Base-by-base conservation (phyloP, 37 sponge, comb jelly and placozoan species). In the Cliona cf. orientalis region DNA sequence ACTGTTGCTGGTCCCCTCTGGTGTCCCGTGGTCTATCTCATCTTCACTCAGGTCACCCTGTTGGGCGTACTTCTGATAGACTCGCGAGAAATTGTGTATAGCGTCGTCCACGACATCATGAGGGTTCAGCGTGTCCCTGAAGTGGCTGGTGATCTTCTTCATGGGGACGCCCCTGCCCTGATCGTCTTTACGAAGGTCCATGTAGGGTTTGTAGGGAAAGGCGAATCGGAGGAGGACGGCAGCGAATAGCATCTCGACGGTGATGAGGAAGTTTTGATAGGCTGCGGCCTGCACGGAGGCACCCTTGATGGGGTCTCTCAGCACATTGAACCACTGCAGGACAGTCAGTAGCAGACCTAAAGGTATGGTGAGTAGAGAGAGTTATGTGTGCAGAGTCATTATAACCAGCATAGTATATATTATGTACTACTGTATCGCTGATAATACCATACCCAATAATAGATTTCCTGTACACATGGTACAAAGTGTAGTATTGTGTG, bases 261-360 rank as follows among this genome's bases (percentile, higher is more conserved):
- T 91, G 76, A 99, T 92, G 73, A 99, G 79, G 71, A 99, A 99
- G 78, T 95, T 97, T 70, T 99, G 99, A 64, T 96, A 88, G 34
- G 93, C 93, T 66, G 94, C 81, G 14, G 93, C 71, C 17, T 42
- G 35, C 2, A 76, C 55, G n/a, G 82, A 69, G 21, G 69, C 58
- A 14, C 43, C 33, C 17, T 80, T 82, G 22, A 69, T 42, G 35
- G 76, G 36, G 62, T 80, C 69, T 5, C 77, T 82, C 5, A 94
- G 87, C 19, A 86, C 56, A 21, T 66, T 38, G 14, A 60, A 46
- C 93, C 87, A 90, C 32, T 92, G 73, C 26, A 95, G 74, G 25
- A 95, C 64, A 40, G 86, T 87, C n/a, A 95, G 79, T 37, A 95
- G 63, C 1, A 95, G 77, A 49, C 96, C 96, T 95, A 80, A 2